phyloP scores from a whole-genome alignment of 2,888 invertebrate genomes.

The Caenorhabditis auriculariae region DNA sequence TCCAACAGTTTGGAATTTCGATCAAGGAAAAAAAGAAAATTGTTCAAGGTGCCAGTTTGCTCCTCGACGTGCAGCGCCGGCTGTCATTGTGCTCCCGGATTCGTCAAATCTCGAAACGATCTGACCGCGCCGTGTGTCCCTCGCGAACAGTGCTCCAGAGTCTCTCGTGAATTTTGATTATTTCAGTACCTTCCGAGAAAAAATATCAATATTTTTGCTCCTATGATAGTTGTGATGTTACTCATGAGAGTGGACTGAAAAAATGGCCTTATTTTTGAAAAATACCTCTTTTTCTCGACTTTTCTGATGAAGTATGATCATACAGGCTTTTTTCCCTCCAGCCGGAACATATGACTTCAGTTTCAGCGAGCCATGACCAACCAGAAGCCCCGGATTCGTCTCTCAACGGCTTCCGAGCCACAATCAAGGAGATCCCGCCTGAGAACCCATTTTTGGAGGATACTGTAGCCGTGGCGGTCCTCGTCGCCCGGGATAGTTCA shows the following conservation, averaged over 20 bases:
- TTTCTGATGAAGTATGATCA: no score
- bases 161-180: slow-evolving; percentile 2
- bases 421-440: slow-evolving; percentile 26
- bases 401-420: no score
- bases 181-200: no score
- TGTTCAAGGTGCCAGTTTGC: slow-evolving; percentile 31
- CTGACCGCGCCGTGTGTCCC: slow-evolving; percentile 44
- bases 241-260: no score
- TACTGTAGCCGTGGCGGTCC: slow-evolving; percentile 32
- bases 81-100: slow-evolving; percentile 46
- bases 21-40: no score
- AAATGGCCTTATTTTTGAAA: no score
- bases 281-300: no score
- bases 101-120: slow-evolving; percentile 37
- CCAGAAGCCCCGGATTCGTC: slow-evolving; percentile 3
- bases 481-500: slow-evolving; percentile 15
- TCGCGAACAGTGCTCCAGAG: slow-evolving; percentile 27
- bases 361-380: slow-evolving; percentile 28
- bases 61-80: slow-evolving; percentile 42
- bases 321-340: no score
- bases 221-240: neutral
- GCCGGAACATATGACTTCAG: slow-evolving; percentile 12
- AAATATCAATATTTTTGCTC: neutral
- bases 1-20: neutral
- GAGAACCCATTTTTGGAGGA: slow-evolving; percentile 19